phyloP scores from a whole-genome alignment of 2,888 invertebrate genomes.

The Elegia similella region DNA sequence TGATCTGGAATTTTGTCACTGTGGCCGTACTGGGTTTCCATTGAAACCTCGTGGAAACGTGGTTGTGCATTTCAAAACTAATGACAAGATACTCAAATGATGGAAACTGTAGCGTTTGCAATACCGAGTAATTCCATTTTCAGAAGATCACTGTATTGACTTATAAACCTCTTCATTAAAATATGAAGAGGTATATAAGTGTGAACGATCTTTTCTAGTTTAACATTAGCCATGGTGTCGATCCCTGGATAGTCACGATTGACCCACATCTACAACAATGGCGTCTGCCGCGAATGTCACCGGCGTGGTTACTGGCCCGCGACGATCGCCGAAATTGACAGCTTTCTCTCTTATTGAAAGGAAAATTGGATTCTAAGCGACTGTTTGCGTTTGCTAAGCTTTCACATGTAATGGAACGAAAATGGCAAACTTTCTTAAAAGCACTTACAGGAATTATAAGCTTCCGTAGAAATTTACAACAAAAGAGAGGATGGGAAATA shows the following conservation, averaged over 20 bases:
- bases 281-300: not conserved
- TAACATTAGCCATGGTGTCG: not conserved
- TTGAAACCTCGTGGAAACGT: too few relatives aligned
- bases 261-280: conserved; percentile 2
- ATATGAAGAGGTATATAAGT: not conserved
- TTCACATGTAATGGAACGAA: not conserved
- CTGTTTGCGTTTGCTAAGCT: not conserved
- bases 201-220: not conserved
- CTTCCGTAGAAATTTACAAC: not conserved
- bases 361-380: not conserved
- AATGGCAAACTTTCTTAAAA: not conserved
- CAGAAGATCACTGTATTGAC: too few relatives aligned
- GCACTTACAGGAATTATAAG: too few relatives aligned
- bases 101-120: too few relatives aligned
- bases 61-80: too few relatives aligned
- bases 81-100: too few relatives aligned
- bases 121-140: too few relatives aligned
- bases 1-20: too few relatives aligned
- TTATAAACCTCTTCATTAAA: too few relatives aligned
- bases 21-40: too few relatives aligned
- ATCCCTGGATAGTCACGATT: not conserved
- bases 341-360: conserved; percentile 5
- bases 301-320: not conserved
- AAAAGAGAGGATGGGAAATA: not conserved
- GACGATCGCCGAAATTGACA: not conserved